These are phyloP conservation scores for Tridacna gigas DNA, from an alignment of 2,888 invertebrate genomes.

Conservation along the genomic window DNA sequence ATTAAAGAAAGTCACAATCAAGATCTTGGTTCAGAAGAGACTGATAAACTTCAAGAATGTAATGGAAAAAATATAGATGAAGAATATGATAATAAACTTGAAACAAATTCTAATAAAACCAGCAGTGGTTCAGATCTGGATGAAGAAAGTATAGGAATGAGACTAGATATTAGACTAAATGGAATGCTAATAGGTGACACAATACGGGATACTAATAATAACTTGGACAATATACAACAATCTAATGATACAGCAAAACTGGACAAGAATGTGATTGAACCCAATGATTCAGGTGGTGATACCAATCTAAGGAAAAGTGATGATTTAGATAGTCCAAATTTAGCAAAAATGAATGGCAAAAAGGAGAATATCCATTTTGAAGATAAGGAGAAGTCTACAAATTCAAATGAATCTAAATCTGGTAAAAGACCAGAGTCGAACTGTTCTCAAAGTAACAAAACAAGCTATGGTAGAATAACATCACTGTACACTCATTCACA, in stretches of 20 bases:
- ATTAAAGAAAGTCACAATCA: slow-evolving; percentile 50
- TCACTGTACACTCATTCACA: slow-evolving; percentile 48
- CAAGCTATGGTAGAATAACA: slow-evolving; percentile 63
- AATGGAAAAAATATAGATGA: neutral
- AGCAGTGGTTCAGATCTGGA: neutral
- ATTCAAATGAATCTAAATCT: slow-evolving; percentile 9
- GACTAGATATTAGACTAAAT: slow-evolving; percentile 14
- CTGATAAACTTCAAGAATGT: neutral
- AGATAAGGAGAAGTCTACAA: neutral
- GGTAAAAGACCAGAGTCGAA: slow-evolving; percentile 1
- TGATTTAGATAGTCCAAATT: neutral
- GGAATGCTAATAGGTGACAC: slow-evolving; percentile 15
- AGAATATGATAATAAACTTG: neutral
- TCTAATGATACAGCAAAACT: neutral
- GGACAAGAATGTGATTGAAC: neutral
- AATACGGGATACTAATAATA: slow-evolving; percentile 10
- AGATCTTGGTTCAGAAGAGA: neutral
- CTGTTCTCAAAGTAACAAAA: slow-evolving; percentile 42
- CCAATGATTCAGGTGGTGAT: slow-evolving; percentile 1
- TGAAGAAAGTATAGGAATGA: slow-evolving; percentile 18
- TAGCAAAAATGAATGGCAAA: neutral
- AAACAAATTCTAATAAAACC: neutral
- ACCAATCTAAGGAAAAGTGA: neutral
- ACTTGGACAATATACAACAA: neutral
- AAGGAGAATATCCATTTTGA: slow-evolving; percentile 1